A percentile compares a stretch with the other conserved stretches of the same genome.
Evolutionary conservation across 2,113 vertebrate genomes (phyloP).

Genomic region (Bungarus multicinctus): DNA sequence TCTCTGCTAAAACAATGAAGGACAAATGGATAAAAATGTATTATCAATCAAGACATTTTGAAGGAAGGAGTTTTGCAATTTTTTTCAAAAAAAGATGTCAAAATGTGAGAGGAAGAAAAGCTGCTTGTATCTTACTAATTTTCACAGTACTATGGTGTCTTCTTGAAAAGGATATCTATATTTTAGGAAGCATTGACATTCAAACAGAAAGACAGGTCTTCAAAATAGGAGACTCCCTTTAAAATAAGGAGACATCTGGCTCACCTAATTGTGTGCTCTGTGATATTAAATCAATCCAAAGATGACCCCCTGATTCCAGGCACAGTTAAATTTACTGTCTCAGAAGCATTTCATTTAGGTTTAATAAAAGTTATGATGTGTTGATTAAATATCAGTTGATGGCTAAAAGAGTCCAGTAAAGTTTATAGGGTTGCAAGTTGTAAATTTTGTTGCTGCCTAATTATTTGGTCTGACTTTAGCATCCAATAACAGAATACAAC

Average conservation of each 20-base stretch:
- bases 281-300: constrained; percentile 66
- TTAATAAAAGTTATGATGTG: constrained; percentile 69
- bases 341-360: constrained; percentile 63
- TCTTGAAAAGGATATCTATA: not conserved
- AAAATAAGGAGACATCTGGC: constrained; percentile 25
- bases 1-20: not conserved
- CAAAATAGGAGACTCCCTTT: not conserved
- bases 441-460: constrained; percentile 62
- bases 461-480: constrained; percentile 60
- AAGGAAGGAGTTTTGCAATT: not conserved
- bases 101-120: not conserved
- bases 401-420: constrained; percentile 63
- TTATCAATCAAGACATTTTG: not conserved
- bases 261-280: constrained; percentile 20
- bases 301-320: constrained; percentile 56
- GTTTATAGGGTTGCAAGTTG: constrained; percentile 59
- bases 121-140: not conserved
- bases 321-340: constrained; percentile 67
- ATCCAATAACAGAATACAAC: constrained; percentile 47
- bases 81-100: not conserved
- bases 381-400: constrained; percentile 71
- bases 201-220: not conserved
- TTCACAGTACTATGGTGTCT: too few relatives aligned
- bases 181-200: not conserved
- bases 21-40: not conserved